These are phyloP conservation scores for Protosalanx chinensis DNA, from an alignment of 2,797 vertebrate species.

Conservation along the genomic window DNA sequence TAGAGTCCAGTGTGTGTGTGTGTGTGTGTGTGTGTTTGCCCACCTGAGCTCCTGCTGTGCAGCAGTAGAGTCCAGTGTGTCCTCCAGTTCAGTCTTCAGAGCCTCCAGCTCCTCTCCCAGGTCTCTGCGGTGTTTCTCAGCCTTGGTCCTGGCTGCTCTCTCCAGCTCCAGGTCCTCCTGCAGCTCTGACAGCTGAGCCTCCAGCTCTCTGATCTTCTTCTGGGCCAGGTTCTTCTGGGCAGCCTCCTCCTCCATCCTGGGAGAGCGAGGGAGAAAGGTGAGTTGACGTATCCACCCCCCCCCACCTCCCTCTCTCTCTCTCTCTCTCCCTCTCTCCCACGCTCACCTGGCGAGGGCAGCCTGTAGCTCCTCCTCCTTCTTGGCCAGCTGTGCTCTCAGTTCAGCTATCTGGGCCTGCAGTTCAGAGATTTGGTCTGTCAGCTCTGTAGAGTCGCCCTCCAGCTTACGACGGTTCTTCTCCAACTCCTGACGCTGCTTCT, in stretches of 20 bases:
- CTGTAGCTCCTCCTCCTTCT: constrained; percentile 97
- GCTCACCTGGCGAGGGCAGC: constrained; percentile 88
- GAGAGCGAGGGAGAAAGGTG: background rate
- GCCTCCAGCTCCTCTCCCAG: constrained; percentile 97
- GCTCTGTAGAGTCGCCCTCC: constrained; percentile 90
- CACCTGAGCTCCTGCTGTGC: constrained; percentile 93
- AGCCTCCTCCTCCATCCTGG: constrained; percentile 94
- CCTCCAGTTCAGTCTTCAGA: constrained; percentile 94
- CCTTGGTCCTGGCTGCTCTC: constrained; percentile 83
- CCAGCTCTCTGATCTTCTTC: constrained; percentile 95
- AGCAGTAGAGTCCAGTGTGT: constrained; percentile 93
- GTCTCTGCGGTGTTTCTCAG: constrained; percentile 93
- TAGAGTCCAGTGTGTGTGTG: no score
- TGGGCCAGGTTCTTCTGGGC: constrained; percentile 92
- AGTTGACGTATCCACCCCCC: background rate
- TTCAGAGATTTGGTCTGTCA: constrained; percentile 90
- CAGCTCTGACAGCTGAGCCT: constrained; percentile 92
- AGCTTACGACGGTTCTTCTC: constrained; percentile 96
- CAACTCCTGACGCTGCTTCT: constrained; percentile 92
- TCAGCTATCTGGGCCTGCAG: constrained; percentile 97
- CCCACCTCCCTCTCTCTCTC: background rate
- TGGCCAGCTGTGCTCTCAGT: constrained; percentile 91
- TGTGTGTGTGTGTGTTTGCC: background rate
- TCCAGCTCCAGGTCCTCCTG: constrained; percentile 98
- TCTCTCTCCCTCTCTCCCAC: no score